These are phyloP conservation scores for Kobus ellipsiprymnus DNA, from an alignment of 2,113 vertebrate genomes.

Conservation along the genomic window DNA sequence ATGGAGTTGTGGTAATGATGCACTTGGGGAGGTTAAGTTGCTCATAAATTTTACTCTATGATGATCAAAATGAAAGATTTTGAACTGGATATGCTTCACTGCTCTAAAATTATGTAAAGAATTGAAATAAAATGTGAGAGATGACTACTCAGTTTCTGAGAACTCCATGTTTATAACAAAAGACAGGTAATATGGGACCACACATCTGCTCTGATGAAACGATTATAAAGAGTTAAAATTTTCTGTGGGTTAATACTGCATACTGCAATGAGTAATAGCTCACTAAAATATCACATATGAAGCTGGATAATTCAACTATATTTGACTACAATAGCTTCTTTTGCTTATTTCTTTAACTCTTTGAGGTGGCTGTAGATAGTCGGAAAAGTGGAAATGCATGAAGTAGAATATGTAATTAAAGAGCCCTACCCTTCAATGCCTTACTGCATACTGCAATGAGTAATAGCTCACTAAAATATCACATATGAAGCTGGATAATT, in stretches of 20 bases:
- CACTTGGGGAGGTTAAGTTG: not conserved
- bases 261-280: not conserved
- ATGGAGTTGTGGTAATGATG: not conserved
- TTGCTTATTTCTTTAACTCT: not conserved
- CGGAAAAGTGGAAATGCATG: not conserved
- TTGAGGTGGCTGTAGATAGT: not conserved
- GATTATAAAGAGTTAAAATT: not conserved
- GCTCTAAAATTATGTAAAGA: not conserved
- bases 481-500: not conserved
- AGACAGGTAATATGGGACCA: not conserved
- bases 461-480: not conserved
- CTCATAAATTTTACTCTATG: not conserved
- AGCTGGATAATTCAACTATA: not conserved
- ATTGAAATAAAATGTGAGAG: not conserved
- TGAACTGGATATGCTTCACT: not conserved
- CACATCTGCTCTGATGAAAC: not conserved
- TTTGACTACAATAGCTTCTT: not conserved
- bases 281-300: not conserved
- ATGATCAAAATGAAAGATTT: not conserved
- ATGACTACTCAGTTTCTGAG: not conserved
- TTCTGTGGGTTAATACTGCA: not conserved
- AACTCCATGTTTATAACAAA: not conserved
- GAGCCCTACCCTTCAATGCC: not conserved
- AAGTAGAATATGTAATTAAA: not conserved
- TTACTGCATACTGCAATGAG: not conserved